Conservation (phyloP, 2,888 invertebrate species). For the Nymphalis polychloros region DNA sequence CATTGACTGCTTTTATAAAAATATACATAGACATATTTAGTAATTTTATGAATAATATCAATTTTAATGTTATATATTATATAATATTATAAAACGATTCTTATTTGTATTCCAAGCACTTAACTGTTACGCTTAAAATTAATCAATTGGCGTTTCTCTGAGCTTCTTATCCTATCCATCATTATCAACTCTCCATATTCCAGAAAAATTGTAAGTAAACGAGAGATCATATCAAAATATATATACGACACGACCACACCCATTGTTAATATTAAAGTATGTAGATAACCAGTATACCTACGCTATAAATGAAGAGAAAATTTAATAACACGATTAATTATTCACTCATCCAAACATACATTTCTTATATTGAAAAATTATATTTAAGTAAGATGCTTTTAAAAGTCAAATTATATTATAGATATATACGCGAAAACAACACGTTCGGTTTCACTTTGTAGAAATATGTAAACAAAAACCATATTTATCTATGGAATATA, state of each 20-base stretch:
- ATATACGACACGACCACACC: conserved; percentile 69
- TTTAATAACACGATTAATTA: conserved; percentile 53
- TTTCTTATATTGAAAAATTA: conserved; percentile 54
- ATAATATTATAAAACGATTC: conserved; percentile 64
- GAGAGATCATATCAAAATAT: conserved; percentile 69
- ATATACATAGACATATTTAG: conserved; percentile 73
- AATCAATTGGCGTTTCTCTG: conserved; percentile 74
- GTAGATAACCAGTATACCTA: conserved; percentile 57
- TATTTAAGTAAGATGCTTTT: conserved; percentile 49
- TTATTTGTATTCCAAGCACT: conserved; percentile 72
- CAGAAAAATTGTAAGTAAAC: conserved; percentile 79
- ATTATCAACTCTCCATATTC: conserved; percentile 60
- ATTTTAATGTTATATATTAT: conserved; percentile 62
- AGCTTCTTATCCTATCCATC: conserved; percentile 60
- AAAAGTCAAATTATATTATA: conserved; percentile 42
- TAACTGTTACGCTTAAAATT: conserved; percentile 65
- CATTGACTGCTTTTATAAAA: conserved; percentile 77
- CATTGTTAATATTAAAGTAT: conserved; percentile 57
- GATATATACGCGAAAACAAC: background rate
- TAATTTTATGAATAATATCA: conserved; percentile 57
- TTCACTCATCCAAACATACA: conserved; percentile 68
- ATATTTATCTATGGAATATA: background rate
- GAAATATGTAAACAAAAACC: background rate
- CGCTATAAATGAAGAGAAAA: conserved; percentile 56
- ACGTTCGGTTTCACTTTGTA: background rate